Evolutionary conservation across 2,888 invertebrate species (phyloP), one percentile per base, ranked within the genome.

Genomic region (Hoplodrina ambigua): DNA sequence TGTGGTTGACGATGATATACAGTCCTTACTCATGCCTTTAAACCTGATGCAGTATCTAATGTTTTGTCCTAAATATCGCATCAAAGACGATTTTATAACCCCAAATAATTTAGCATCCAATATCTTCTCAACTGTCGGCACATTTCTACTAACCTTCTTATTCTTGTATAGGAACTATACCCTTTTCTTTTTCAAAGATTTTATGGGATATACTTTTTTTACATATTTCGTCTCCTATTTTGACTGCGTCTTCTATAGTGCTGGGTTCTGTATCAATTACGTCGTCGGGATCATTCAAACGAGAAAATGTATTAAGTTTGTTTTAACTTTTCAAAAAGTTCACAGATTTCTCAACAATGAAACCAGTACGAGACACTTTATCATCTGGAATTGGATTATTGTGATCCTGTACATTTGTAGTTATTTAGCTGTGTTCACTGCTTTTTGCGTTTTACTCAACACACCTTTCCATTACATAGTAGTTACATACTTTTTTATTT

Each of bases 61-160:
- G 50, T 55, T 41, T 46, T 69, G 44, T n/a, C 70, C 69, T 10
- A 69, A 69, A 44, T 69, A 69, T 69, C 6, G 59, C 15, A 68
- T 68, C 7, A 65, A 37, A n/a, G 50, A 46, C 46, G 46, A 15
- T 46, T 17, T 46, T 1, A 46, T 46, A 15, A 46, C 46, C 17
- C 46, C 46, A 15, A 46, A 46, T 17, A 46, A 6, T 46, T 46
- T 46, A 5, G 4, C 6, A 4, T 46, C 46, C 1, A 46, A 46
- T 46, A 17, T 46, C 6, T 11, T 46, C 6, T 46, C 46, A 46
- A 46, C 46, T 0, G 11, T 46, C 17, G 46, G 46, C 3, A 46
- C 46, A 17, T 2, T 17, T 17, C 15, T 46, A 4, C 17, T 46
- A 46, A 46, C 46, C 17, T 46, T 46, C 17, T 46, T 46, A 6